Conservation (phyloP, 2,797 vertebrate genomes). For the Peromyscus eremicus region DNA sequence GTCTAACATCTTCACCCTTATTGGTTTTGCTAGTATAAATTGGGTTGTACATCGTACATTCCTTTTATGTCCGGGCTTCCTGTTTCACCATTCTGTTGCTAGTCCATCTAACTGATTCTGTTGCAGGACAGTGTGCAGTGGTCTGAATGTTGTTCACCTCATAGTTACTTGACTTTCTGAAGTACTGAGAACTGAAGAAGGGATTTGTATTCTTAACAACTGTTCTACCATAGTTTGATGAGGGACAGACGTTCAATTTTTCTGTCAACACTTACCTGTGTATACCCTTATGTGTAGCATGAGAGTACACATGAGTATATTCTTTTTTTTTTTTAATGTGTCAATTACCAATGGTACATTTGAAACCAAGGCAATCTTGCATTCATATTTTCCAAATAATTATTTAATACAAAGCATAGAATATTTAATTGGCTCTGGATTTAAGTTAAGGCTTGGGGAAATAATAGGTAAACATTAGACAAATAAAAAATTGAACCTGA, state of each 20-base stretch:
- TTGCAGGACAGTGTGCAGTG: too few relatives aligned
- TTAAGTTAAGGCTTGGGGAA: neutral
- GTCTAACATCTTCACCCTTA: too few relatives aligned
- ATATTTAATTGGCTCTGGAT: neutral
- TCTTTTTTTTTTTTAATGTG: neutral
- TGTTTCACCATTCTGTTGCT: neutral
- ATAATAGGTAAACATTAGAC: neutral
- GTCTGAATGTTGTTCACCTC: accelerated
- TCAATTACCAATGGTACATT: neutral
- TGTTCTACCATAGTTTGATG: neutral
- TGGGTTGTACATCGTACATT: neutral
- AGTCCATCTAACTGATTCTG: neutral
- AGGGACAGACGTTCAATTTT: neutral
- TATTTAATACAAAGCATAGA: neutral
- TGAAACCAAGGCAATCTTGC: neutral
- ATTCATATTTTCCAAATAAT: neutral
- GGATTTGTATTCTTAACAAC: neutral
- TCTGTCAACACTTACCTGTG: neutral
- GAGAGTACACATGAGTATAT: too few relatives aligned
- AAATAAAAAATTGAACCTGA: neutral
- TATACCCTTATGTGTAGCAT: neutral
- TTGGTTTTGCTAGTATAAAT: neutral
- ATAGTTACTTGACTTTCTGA: too few relatives aligned
- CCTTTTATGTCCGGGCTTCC: neutral
- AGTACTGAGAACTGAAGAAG: neutral